Evolutionary conservation across 2,113 vertebrate species (phyloP).

Genomic region (Lepisosteus oculatus): DNA sequence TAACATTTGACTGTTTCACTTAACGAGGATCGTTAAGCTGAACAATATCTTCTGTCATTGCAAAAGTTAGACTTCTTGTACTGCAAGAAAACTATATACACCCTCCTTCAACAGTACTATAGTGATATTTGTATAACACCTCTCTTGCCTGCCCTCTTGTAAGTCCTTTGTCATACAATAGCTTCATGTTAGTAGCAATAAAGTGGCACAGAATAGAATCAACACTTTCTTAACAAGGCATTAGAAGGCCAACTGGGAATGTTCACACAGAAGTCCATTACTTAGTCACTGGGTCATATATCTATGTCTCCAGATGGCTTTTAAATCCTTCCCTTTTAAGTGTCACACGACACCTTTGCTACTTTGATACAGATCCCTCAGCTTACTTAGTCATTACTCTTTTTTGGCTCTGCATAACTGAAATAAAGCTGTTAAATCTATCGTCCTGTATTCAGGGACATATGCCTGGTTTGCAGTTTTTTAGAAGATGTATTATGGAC

Average conservation of each 20-base stretch:
- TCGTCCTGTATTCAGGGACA: neutral
- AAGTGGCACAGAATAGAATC: slow-evolving; percentile 49
- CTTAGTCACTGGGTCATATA: slow-evolving; percentile 49
- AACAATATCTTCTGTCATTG: neutral
- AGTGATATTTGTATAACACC: neutral
- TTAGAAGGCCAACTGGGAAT: slow-evolving; percentile 36
- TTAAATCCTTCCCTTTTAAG: slow-evolving; percentile 36
- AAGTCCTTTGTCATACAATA: slow-evolving; percentile 44
- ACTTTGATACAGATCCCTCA: slow-evolving; percentile 20
- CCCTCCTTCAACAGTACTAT: neutral
- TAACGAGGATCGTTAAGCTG: too few relatives aligned
- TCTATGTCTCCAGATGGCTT: slow-evolving; percentile 54
- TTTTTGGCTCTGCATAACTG: slow-evolving; percentile 23
- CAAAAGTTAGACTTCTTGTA: neutral
- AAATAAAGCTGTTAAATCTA: slow-evolving; percentile 15
- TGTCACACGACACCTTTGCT: slow-evolving; percentile 44
- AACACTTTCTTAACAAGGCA: slow-evolving; percentile 50
- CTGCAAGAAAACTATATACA: slow-evolving; percentile 10
- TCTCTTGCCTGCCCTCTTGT: slow-evolving; percentile 33
- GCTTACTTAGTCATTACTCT: slow-evolving; percentile 32
- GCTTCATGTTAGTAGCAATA: slow-evolving; percentile 45
- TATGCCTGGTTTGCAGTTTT: too few relatives aligned
- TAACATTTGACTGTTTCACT: too few relatives aligned
- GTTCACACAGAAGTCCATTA: slow-evolving; percentile 48
- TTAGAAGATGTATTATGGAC: too few relatives aligned